Percentiles rank a stretch among this genome's conserved stretches.
Evolutionary conservation across 2,888 invertebrate species (phyloP).

Genomic region (Drosophila mimica): DNA sequence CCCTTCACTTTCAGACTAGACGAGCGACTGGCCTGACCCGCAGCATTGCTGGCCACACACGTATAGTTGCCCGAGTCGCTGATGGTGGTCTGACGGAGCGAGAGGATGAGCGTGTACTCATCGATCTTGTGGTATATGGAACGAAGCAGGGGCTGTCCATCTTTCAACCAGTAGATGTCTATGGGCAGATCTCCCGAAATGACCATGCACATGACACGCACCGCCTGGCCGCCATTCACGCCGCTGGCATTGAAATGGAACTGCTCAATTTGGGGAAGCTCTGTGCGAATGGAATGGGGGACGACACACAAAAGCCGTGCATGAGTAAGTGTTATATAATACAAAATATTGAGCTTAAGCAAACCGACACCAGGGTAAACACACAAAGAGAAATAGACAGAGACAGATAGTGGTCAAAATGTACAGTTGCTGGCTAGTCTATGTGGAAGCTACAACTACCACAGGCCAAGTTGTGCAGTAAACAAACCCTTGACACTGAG

Average conservation of each 20-base stretch:
- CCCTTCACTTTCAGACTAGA: slow-evolving; percentile 87
- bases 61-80: slow-evolving; percentile 87
- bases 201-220: slow-evolving; percentile 88
- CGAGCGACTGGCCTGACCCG: slow-evolving; percentile 86
- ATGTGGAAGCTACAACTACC: slow-evolving; percentile 43
- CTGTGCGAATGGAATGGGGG: slow-evolving; percentile 68
- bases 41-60: slow-evolving; percentile 87
- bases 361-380: slow-evolving; percentile 61
- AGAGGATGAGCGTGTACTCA: slow-evolving; percentile 86
- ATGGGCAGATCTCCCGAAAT: slow-evolving; percentile 92
- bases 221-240: slow-evolving; percentile 86
- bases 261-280: slow-evolving; percentile 86
- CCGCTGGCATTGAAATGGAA: slow-evolving; percentile 86
- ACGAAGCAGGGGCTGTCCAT: slow-evolving; percentile 83
- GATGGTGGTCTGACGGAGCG: slow-evolving; percentile 85
- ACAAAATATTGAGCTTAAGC: slow-evolving; percentile 43
- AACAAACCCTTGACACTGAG: slow-evolving; percentile 84
- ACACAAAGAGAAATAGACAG: slow-evolving; percentile 27
- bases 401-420: slow-evolving; percentile 32
- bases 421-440: slow-evolving; percentile 52
- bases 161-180: slow-evolving; percentile 88
- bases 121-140: slow-evolving; percentile 85
- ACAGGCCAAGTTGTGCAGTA: slow-evolving; percentile 19
- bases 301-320: slow-evolving; percentile 68
- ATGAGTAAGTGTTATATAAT: slow-evolving; percentile 44